These are phyloP conservation scores for Ethmia dodecea DNA, from an alignment of 2,888 invertebrate genomes.

Conservation along the genomic window DNA sequence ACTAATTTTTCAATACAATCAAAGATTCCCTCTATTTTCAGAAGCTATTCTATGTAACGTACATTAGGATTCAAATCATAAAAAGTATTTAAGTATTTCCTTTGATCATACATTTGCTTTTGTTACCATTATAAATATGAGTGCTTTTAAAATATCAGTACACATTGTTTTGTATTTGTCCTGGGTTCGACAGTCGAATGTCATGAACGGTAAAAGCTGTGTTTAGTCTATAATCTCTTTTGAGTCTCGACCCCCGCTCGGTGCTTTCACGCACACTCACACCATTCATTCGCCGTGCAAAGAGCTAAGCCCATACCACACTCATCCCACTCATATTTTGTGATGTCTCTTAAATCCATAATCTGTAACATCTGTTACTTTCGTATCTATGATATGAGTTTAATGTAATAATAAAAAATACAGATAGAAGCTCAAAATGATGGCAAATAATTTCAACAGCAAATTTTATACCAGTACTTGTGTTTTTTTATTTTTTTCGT, in stretches of 20 bases:
- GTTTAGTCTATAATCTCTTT: constrained; percentile 44
- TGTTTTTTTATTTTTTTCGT: no score
- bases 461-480: no score
- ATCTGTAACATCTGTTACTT: constrained; percentile 37
- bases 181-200: constrained; percentile 29
- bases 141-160: background rate
- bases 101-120: no score
- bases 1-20: no score
- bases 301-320: no score
- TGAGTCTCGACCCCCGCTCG: constrained; percentile 29
- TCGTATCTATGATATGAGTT: constrained; percentile 1
- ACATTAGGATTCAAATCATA: no score
- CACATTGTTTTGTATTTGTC: constrained; percentile 14
- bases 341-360: constrained; percentile 20
- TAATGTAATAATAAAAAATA: background rate
- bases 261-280: constrained; percentile 37
- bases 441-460: no score
- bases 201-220: constrained; percentile 35
- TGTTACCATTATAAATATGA: no score
- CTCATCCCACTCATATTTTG: constrained; percentile 42
- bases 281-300: constrained; percentile 36
- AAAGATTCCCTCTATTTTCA: no score
- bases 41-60: no score
- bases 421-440: background rate
- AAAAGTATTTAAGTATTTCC: no score